Evolutionary conservation across 1,140 invertebrate genomes (phyloP), one percentile per base, ranked within the genome.

Genomic region (Cyclargus thomasi): DNA sequence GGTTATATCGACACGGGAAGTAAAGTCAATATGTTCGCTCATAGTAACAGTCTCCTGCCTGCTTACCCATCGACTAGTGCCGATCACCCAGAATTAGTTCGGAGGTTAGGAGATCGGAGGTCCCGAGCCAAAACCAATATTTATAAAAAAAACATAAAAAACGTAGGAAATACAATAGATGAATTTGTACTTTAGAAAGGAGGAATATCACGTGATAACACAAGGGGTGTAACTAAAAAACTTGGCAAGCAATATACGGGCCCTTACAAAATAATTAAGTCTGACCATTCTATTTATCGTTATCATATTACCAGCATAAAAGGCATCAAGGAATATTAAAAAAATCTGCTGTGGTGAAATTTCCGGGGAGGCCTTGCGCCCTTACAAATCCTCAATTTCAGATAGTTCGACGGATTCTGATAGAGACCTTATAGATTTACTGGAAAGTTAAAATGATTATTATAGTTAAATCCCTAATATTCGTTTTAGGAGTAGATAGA

Each of bases 291-390:
- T 11, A 35, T 70, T 63, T 64, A 68, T 64, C 59, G 66, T 8
- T 74, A 74, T 21, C 68, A 65, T 23, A 75, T 75, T 39, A 17
- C 6, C 17, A 75, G 69, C 64, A 64, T 75, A 14, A 71, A 75
- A 55, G 74, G 70, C 7, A 73, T 73, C 53, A 75, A 73, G 55
- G 69, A 71, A 1, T 71, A 75, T 53, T 63, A 63, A 63, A 68
- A 67, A 23, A 70, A 71, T 65, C 29, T 63, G 71, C 70, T 21
- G 62, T 71, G 17, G 65, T 71, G 7, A n/a, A n/a, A n/a, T n/a
- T n/a, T 64, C 47, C 2, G 67, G 53, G 6, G 67, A 70, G 18
- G 62, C 53, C 11, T 36, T 74, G 14, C 21, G 70, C 22, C 69
- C 59, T 14, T 68, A 71, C 29, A 62, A 70, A 69, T 18, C 65